A percentile compares a stretch with the other conserved stretches of the same genome.
Conservation (phyloP, 2,797 vertebrate genomes). For the Myotis daubentonii region DNA sequence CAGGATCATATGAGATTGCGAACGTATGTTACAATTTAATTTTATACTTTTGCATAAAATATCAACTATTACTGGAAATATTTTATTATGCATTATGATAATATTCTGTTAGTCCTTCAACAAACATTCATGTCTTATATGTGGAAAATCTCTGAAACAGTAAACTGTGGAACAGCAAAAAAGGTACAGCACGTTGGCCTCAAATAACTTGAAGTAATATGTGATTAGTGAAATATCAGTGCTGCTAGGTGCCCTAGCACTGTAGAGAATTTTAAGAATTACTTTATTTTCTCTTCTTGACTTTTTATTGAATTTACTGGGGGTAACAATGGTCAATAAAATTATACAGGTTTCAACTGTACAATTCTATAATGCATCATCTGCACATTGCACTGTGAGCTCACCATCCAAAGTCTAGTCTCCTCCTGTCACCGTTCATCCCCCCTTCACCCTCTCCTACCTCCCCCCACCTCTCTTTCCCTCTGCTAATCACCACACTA, state of each 20-base stretch:
- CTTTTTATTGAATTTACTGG: background rate
- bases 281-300: background rate
- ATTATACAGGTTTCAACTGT: background rate
- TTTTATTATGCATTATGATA: background rate
- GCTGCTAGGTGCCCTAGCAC: background rate
- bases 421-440: background rate
- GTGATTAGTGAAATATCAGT: background rate
- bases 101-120: background rate
- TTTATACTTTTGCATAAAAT: constrained; percentile 44
- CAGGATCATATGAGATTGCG: constrained; percentile 85
- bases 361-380: background rate
- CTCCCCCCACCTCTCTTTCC: background rate
- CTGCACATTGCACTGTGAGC: background rate
- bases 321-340: background rate
- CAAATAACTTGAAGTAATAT: background rate
- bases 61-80: background rate
- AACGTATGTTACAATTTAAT: constrained; percentile 77
- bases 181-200: background rate
- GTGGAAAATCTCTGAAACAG: background rate
- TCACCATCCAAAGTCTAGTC: background rate
- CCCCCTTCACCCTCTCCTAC: background rate
- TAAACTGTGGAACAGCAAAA: background rate
- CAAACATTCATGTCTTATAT: background rate
- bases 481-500: background rate
- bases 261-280: background rate